Base-by-base conservation (phyloP, 2,797 vertebrate genomes). In the Peromyscus attwateri region DNA sequence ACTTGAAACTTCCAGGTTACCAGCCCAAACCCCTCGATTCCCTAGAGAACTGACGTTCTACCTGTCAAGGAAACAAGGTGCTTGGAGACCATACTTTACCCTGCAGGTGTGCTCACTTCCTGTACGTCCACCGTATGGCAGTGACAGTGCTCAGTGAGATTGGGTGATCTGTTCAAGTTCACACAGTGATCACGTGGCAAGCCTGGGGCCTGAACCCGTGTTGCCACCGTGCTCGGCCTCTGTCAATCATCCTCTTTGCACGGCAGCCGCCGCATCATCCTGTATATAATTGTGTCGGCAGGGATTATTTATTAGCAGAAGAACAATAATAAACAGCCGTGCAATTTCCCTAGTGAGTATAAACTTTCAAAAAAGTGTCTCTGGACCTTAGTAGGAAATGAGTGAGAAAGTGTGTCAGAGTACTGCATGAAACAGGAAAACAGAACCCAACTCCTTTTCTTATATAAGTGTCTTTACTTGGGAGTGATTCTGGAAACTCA, bases 391-490 rank as follows among this genome's bases (percentile, higher is more conserved):
- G 43, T 27, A 87, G 88, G 91, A 92, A 62, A 75, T 62, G 57
- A 43, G 3, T 55, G 87, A 82, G 60, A 73, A 85, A 89, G 46
- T 70, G 60, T 95, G 62, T 87, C 55, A 5, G 37, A 87, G 89
- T 46, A 87, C 5, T 19, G 46, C 21, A 49, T 80, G 70, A 57
- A 77, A 89, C 46, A 70, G 43, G 64, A 83, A 82, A 92, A 87
- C 12, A 34, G 92, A 27, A 73, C 49, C 17, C 43, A 55, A 79
- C 64, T 95, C 77, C 57, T 92, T 71, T 93, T 96, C 95, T 95
- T 95, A 95, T 88, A 4, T 95, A 97, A 97, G 80, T 88, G 34
- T 87, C 87, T 97, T 92, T 85, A 31, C 92, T 97, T 95, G 81
- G 88, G 95, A 93, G 71, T 68, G 79, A 77, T 71, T 96, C 93